These are phyloP conservation scores for Mormyrops boulengeri DNA, from an alignment of 2,797 vertebrate genomes.

Conservation along the genomic window DNA sequence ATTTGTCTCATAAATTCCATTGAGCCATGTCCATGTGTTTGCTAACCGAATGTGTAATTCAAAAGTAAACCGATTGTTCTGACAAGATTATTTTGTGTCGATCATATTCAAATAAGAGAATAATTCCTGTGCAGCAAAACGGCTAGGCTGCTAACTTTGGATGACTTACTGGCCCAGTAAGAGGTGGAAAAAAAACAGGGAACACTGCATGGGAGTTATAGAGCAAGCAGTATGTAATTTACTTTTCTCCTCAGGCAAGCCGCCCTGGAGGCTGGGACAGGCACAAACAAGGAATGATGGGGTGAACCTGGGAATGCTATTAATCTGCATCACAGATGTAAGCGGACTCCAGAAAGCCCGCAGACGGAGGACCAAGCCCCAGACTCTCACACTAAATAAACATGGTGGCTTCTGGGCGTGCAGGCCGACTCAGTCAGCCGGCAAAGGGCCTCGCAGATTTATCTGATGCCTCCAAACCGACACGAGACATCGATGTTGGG, in stretches of 20 bases:
- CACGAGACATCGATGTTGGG: neutral
- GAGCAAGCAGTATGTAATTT: conserved; percentile 9
- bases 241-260: conserved; percentile 15
- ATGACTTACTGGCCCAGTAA: conserved; percentile 60
- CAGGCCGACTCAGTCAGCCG: neutral
- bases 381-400: conserved; percentile 6
- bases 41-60: conserved; percentile 60
- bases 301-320: conserved; percentile 1
- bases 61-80: conserved; percentile 69
- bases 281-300: neutral
- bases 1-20: conserved; percentile 65
- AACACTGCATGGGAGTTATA: conserved; percentile 2
- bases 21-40: conserved; percentile 57
- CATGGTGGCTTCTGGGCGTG: neutral
- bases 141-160: conserved; percentile 56
- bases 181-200: neutral
- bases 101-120: conserved; percentile 65
- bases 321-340: conserved; percentile 23
- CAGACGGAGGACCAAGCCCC: conserved; percentile 10
- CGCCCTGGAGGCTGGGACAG: neutral
- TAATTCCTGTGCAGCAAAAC: conserved; percentile 57
- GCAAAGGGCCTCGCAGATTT: neutral
- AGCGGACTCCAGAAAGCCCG: conserved; percentile 8
- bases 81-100: conserved; percentile 64
- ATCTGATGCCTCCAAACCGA: neutral